Percentiles rank a stretch among this genome's conserved stretches.
phyloP scores from a whole-genome alignment of 1,140 invertebrate genomes.

The Microvelia longipes region DNA sequence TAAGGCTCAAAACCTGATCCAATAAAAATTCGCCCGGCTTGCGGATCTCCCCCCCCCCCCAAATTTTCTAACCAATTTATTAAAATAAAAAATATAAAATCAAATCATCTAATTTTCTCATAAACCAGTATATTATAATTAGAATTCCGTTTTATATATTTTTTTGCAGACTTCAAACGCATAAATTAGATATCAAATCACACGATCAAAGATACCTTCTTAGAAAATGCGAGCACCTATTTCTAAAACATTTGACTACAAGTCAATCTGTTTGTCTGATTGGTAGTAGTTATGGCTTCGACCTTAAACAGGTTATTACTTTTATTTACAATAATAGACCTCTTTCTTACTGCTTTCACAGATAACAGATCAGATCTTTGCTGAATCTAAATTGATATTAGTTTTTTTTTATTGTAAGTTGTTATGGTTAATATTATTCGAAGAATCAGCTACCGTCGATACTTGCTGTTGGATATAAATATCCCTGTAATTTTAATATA shows the following conservation, averaged over 20 bases:
- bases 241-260: background rate
- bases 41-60: background rate
- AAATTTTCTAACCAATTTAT: background rate
- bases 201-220: background rate
- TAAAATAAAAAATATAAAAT: background rate
- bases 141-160: background rate
- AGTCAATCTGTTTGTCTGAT: background rate
- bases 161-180: background rate
- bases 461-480: background rate
- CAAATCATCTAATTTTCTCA: background rate
- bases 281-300: background rate
- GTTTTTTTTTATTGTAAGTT: background rate
- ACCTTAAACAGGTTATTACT: background rate
- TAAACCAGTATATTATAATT: no score
- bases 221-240: background rate
- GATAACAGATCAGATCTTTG: no score
- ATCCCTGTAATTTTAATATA: background rate
- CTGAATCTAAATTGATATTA: background rate
- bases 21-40: background rate
- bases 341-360: no score
- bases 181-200: background rate
- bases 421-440: background rate
- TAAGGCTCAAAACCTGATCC: background rate
- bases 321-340: background rate
- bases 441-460: background rate